Base-by-base conservation (phyloP, 2,113 vertebrate genomes). In the Chlorodrepanis virens region DNA sequence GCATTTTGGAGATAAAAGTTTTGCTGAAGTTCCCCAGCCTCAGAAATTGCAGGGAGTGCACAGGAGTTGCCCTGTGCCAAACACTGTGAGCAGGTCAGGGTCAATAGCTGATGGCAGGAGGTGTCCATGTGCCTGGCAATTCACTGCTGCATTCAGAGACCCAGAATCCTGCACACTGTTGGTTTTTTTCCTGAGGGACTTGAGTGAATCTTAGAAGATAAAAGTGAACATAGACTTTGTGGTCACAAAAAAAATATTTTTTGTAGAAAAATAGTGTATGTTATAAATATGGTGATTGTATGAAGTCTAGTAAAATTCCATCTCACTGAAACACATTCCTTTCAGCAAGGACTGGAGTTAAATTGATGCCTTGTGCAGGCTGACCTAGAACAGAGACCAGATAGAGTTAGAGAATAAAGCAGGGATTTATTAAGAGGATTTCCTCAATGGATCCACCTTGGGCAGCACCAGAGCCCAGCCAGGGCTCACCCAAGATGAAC, bases 341-440 rank as follows among this genome's bases (percentile, higher is more conserved):
- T 68, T 77, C 44, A 64, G 50, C 4, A 23, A 77, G 37, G 29
- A 27, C 49, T 60, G 11, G 53, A 71, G 39, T 64, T 27, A 61
- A 81, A 59, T 35, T 15, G 56, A 24, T 24, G 6, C 33, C 33
- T 24, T 35, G 22, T 24, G 6, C 1, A 57, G 21, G 33, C 33
- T 57, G 56, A n/a, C 33, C 6, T 23, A 57, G 21, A n/a, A 3
- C 33, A 57, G 33, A 57, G 33, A 6, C 21, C 7, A 3, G 21
- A 5, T 2, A 2, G 33, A 33, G 33, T 5, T 23, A 57, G 14
- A n/a, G 54, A 23, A 57, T 23, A n/a, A n/a, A 57, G 13, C 0
- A 15, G 9, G 54, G 54, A n/a, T 57, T 56, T 57, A 23, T 14
- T 57, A n/a, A 10, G 10, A 57, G 54, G 33, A 35, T 35, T 35